Base-by-base conservation (phyloP, 2,888 invertebrate species). In the Podabrus alpinus region DNA sequence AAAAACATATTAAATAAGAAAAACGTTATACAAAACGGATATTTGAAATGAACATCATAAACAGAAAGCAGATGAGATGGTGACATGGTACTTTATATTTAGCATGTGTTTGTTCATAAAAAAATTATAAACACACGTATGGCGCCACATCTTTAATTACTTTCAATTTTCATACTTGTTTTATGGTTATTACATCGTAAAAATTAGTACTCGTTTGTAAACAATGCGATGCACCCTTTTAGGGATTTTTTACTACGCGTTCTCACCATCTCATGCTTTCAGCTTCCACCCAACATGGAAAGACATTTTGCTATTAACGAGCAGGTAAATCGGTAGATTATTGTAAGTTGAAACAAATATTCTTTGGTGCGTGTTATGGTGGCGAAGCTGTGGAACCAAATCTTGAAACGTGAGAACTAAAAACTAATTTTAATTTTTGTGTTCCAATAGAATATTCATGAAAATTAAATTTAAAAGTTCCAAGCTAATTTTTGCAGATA, bases 1-100 rank as follows among this genome's bases (percentile, higher is more conserved):
- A 82, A 84, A 73, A 69, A 74, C 67, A 60, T 59, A 60, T 69
- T 69, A 61, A 64, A 29, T 45, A 25, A 11, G 11, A 25, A n/a
- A 45, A 45, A 2, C 7, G 16, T 19, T 29, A 68, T 68, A 70
- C 45, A 72, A n/a, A n/a, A 68, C 75, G 71, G 74, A 77, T 73
- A 75, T 75, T 75, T 66, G 59, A 81, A 83, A 81, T 81, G 81
- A 81, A 80, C 80, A 81, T 79, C 24, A 81, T 80, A 82, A 82
- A 82, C 82, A 81, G 78, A 81, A 79, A 80, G 78, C 82, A 82
- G 79, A 82, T 80, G 81, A 80, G 76, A 78, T 77, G 71, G 71
- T 78, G 78, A 80, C 80, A 78, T 70, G 76, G 73, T 75, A 72
- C 77, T 80, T 79, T 77, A 79, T 79, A 78, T 78, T 70, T 67